Conservation (phyloP, 1,140 invertebrate genomes). For the Drosophila pseudoobscura region DNA sequence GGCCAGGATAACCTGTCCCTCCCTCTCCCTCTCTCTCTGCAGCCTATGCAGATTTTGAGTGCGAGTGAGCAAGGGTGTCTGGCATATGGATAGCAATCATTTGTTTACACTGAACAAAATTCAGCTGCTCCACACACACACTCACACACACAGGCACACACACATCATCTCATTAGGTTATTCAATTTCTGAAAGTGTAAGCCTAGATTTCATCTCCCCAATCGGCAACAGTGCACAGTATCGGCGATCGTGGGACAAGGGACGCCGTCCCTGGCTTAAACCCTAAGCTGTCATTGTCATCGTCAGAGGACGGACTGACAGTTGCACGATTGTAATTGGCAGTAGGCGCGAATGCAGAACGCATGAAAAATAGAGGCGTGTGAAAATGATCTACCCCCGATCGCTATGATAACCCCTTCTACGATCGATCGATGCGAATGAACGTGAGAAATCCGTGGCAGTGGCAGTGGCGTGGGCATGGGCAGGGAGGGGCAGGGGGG, state of each 20-base stretch:
- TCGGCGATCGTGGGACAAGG: neutral
- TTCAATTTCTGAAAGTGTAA: too few relatives aligned
- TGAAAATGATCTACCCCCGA: conserved; percentile 53
- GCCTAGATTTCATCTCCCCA: too few relatives aligned
- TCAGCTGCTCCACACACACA: too few relatives aligned
- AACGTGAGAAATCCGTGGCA: conserved; percentile 38
- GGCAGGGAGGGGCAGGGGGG: neutral
- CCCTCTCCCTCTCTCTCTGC: neutral
- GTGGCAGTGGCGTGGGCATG: neutral
- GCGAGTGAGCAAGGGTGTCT: conserved; percentile 1
- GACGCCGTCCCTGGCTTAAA: conserved; percentile 18
- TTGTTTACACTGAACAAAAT: conserved; percentile 17
- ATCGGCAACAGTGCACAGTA: too few relatives aligned
- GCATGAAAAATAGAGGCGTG: conserved; percentile 62
- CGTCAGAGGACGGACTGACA: conserved; percentile 44
- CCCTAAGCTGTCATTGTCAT: conserved; percentile 60
- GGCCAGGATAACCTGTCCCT: conserved; percentile 49
- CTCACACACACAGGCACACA: too few relatives aligned
- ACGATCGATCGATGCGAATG: neutral
- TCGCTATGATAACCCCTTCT: neutral
- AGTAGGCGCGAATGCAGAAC: conserved; percentile 60
- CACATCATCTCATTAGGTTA: too few relatives aligned
- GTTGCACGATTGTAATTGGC: conserved; percentile 62
- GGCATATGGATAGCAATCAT: conserved; percentile 20
- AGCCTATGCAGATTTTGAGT: conserved; percentile 30